A percentile compares a stretch with the other conserved stretches of the same genome.
Evolutionary conservation across 2,888 invertebrate species (phyloP).

Genomic region (Agonopterix alstromeriana): DNA sequence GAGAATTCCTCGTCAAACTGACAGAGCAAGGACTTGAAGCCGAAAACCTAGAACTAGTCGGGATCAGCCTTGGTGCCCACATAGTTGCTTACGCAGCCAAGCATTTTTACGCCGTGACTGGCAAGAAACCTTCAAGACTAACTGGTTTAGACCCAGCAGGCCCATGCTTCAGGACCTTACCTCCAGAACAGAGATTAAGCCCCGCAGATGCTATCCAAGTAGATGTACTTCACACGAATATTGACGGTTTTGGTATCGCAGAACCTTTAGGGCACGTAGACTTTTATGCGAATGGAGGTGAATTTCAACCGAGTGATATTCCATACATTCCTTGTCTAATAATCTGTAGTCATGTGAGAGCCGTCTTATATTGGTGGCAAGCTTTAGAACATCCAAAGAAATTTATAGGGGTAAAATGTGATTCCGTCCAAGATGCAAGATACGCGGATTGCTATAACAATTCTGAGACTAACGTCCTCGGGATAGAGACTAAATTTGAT

Average conservation of each 20-base stretch:
- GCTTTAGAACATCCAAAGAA: conserved; percentile 59
- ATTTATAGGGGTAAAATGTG: conserved; percentile 51
- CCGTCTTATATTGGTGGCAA: conserved; percentile 59
- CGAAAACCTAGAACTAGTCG: conserved; percentile 51
- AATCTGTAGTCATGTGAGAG: conserved; percentile 49
- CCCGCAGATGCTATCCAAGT: conserved; percentile 42
- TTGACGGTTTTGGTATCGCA: conserved; percentile 66
- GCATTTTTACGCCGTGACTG: conserved; percentile 46
- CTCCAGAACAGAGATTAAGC: conserved; percentile 33
- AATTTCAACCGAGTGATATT: conserved; percentile 57
- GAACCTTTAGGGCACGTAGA: conserved; percentile 57
- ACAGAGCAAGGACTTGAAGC: conserved; percentile 39
- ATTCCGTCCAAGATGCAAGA: conserved; percentile 54
- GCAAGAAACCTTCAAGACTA: conserved; percentile 46
- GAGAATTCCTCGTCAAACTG: conserved; percentile 49
- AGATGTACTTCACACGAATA: conserved; percentile 60
- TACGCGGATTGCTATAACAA: conserved; percentile 52
- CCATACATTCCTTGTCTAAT: conserved; percentile 53
- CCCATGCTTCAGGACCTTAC: conserved; percentile 52
- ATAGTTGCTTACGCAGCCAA: conserved; percentile 47
- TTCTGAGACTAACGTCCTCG: conserved; percentile 43
- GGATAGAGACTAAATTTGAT: conserved; percentile 45
- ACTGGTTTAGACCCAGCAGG: conserved; percentile 65
- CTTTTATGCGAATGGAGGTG: conserved; percentile 61
- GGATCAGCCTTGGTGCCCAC: conserved; percentile 58